These are phyloP conservation scores for Taphrorychus bicolor DNA, from an alignment of 2,888 invertebrate species.

Conservation along the genomic window DNA sequence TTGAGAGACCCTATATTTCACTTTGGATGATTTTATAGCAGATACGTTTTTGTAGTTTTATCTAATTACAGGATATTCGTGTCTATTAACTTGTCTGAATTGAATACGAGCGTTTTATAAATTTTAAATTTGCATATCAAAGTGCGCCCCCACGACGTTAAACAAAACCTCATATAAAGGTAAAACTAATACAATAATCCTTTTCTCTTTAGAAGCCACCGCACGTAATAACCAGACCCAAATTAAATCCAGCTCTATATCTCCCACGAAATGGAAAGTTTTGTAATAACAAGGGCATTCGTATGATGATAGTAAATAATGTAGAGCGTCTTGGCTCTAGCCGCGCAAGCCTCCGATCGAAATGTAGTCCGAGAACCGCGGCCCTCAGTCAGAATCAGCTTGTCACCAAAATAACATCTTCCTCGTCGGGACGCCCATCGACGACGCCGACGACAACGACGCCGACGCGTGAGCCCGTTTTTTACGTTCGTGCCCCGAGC, in stretches of 20 bases:
- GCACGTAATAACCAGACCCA: neutral
- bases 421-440: slow-evolving; percentile 42
- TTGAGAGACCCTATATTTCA: too few species aligned
- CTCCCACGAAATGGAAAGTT: slow-evolving; percentile 39
- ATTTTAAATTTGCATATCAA: neutral
- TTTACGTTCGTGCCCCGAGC: slow-evolving; percentile 18
- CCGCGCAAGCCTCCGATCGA: slow-evolving; percentile 47
- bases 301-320: slow-evolving; percentile 42
- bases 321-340: slow-evolving; percentile 40
- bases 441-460: slow-evolving; percentile 6
- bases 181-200: neutral
- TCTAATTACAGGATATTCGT: too few species aligned
- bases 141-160: neutral
- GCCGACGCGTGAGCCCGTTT: slow-evolving; percentile 10
- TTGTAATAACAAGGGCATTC: slow-evolving; percentile 37
- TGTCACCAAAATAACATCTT: slow-evolving; percentile 51
- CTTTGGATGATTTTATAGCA: too few species aligned
- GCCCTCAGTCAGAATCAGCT: slow-evolving; percentile 55
- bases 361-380: slow-evolving; percentile 42
- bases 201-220: neutral
- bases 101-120: too few species aligned
- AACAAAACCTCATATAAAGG: neutral
- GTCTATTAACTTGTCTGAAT: too few species aligned
- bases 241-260: neutral
- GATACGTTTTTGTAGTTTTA: too few species aligned